Base-by-base conservation (phyloP, 1,140 invertebrate genomes). In the Andricus grossulariae region DNA sequence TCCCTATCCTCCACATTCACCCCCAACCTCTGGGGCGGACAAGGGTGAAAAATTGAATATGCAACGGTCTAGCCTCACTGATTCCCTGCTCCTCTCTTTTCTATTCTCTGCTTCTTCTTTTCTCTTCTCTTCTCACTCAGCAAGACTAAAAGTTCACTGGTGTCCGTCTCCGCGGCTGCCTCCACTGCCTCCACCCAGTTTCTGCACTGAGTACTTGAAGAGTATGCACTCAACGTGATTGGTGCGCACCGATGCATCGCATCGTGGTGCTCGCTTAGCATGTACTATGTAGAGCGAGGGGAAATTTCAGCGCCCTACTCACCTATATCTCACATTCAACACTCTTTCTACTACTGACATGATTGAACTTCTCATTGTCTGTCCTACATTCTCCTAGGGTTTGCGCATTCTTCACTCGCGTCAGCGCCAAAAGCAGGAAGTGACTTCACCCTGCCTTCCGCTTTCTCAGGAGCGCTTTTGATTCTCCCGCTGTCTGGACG, bases 161-260 rank as follows among this genome's bases (percentile, higher is more conserved):
- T 80, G 75, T 75, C 75, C 32, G 80, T 79, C 77, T n/a, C 72
- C 39, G 39, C 10, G 39, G 6, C 39, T 45, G 39, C 39, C 8
- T 39, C 7, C 39, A 39, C 75, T n/a, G 80, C 77, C 77, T 15
- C 72, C 57, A n/a, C 73, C 49, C 60, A 70, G 73, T 55, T 39
- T 55, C 57, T 72, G 57, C 60, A 54, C 55, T 77, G 50, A 51
- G 57, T 71, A 82, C 83, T 88, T 89, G 86, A 90, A 89, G 84
- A 87, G 88, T 89, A 86, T 90, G 88, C 88, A 90, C 88, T 90
- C 87, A 88, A 82, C 79, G 87, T 90, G 89, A 90, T 90, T 90
- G 89, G 88, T 86, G 84, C 85, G 80, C 82, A 79, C 66, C 51
- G 70, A 73, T 75, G 25, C 72, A 79, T 70, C 74, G 25, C 72